Base-by-base conservation (phyloP, 1,140 invertebrate species). In the Drosophila kanapiae region DNA sequence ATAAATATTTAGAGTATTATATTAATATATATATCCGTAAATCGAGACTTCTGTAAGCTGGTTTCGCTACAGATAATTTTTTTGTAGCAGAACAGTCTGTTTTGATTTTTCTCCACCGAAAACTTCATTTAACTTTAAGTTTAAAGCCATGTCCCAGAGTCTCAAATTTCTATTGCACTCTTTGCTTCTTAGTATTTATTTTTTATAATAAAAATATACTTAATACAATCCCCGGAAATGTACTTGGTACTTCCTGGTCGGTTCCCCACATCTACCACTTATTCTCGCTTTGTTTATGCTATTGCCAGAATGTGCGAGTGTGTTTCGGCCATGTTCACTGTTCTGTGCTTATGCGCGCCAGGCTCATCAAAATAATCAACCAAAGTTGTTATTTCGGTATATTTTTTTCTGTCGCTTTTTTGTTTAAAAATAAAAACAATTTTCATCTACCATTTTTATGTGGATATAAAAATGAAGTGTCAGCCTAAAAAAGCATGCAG, bases 311-410 rank as follows among this genome's bases (percentile, higher is more conserved):
- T 40, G 14, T 40, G n/a, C 37, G 43, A 16, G 57, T 33, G 42
- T 35, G 53, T 76, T 40, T 67, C 27, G 38, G 63, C 47, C 47
- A 77, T 76, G 80, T 78, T 85, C 82, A 84, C 82, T 84, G 82
- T 85, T 85, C 78, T 69, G 78, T 64, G 64, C 72, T 80, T 77
- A 57, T 76, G 71, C 60, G 71, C 72, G 72, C 53, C 63, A 40
- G 63, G 48, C 77, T 88, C 84, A 87, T 87, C 84, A 88, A 87
- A 87, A 87, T 87, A 88, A 87, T 87, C 84, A 88, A 88, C 72
- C 77, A 84, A 88, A 88, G 80, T 84, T 87, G 71, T 56, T 63
- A 64, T 71, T 78, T 74, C 35, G 43, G 9, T 43, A 38, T 43
- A 57, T 42, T 29, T 51, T 40, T 68, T 85, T 71, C 65, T 35